Percentiles rank a stretch among this genome's conserved stretches.
phyloP scores from a whole-genome alignment of 2,888 invertebrate species.

The Athalia rosae region DNA sequence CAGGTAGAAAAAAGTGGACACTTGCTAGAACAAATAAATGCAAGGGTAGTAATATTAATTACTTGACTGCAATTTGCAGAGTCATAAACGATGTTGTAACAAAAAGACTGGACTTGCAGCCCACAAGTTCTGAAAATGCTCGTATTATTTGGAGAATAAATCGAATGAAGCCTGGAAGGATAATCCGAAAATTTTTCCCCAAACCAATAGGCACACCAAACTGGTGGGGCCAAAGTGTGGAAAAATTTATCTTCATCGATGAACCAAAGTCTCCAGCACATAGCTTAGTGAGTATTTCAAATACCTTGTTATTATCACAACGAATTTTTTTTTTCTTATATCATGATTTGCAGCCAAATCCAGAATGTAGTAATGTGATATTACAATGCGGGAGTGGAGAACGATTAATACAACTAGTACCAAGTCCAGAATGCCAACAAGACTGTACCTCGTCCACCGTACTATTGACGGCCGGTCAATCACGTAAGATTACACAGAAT shows the following conservation, averaged over 20 bases:
- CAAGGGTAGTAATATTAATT: neutral
- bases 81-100: constrained; percentile 61
- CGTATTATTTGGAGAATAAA: constrained; percentile 83
- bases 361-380: constrained; percentile 89
- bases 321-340: neutral
- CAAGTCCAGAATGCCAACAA: constrained; percentile 85
- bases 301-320: neutral
- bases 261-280: constrained; percentile 81
- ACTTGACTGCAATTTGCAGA: constrained; percentile 50
- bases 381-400: constrained; percentile 84
- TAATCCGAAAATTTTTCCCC: constrained; percentile 83
- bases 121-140: constrained; percentile 58
- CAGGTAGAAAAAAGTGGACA: constrained; percentile 54
- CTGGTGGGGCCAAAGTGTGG: constrained; percentile 85
- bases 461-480: constrained; percentile 81
- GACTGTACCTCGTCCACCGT: constrained; percentile 84
- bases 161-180: constrained; percentile 83
- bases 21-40: neutral
- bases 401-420: constrained; percentile 82
- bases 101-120: constrained; percentile 58
- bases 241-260: constrained; percentile 86
- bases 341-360: constrained; percentile 77
- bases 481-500: constrained; percentile 76
- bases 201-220: constrained; percentile 81
- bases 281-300: constrained; percentile 74